Evolutionary conservation across 2,888 invertebrate genomes (phyloP), one percentile per base, ranked within the genome.

Genomic region (Cephus pygmeus): DNA sequence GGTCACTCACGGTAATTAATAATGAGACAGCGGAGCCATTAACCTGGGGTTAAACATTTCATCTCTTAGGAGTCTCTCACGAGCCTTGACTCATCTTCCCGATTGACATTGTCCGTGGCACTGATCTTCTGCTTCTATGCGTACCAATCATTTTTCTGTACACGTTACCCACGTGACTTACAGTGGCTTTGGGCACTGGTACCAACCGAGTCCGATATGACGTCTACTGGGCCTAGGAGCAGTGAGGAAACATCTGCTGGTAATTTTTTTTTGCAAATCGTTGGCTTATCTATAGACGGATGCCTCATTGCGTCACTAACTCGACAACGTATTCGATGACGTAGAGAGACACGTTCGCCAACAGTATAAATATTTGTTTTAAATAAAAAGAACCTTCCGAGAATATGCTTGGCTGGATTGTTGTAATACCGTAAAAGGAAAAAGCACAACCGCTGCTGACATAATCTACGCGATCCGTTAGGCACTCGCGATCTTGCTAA

Each of bases 1-100:
- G 85, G 83, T 85, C 84, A 80, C 73, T 75, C 31, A 76, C 75
- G n/a, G 82, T 83, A 82, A 86, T 86, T 87, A 86, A 86, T 87
- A 83, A 77, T 71, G 77, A 74, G 30, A 68, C 68, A 35, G 69
- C 23, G n/a, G 33, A 71, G 69, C 68, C 78, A 78, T 78, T 78
- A 76, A 78, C 71, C 76, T 35, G 12, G 34, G 71, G 71, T 71
- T 34, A 34, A 71, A 71, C 71, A 71, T 34, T 23, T 71, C 31
- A 71, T 71, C 71, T 71, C 71, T 12, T 1, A 31, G 71, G 34
- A 71, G 31, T 71, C 71, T 71, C 31, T 34, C 23, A 23, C 71
- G 71, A 71, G 71, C 71, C 33, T 71, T 34, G 71, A 71, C 23
- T 34, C 71, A 34, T 71, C 31, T 31, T 34, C 3, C 31, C 71